These are phyloP conservation scores for Phymanthus crucifer DNA, from an alignment of 92 coral and sea anemone genomes.

Conservation along the genomic window DNA sequence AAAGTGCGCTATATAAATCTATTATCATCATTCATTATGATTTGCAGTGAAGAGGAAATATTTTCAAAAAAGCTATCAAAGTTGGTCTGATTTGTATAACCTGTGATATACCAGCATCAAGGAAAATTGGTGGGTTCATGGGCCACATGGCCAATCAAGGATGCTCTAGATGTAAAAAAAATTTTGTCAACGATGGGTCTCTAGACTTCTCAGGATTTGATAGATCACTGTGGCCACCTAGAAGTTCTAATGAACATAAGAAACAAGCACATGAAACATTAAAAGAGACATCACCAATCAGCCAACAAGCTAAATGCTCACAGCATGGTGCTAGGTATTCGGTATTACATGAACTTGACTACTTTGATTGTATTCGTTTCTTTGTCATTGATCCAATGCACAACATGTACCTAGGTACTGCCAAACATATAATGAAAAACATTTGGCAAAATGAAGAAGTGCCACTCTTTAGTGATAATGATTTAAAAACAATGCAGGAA, in stretches of 20 bases:
- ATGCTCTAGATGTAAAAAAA: slow-evolving; percentile 48
- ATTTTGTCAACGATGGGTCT: slow-evolving; percentile 13
- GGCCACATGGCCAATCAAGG: slow-evolving; percentile 70
- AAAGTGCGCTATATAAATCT: too few relatives aligned
- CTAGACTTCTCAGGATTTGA: slow-evolving; percentile 62
- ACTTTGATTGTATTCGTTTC: slow-evolving; percentile 58
- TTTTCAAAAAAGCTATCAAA: slow-evolving; percentile 31
- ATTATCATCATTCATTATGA: too few relatives aligned
- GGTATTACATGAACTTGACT: slow-evolving; percentile 47
- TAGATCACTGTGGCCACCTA: slow-evolving; percentile 42
- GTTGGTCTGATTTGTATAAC: slow-evolving; percentile 59
- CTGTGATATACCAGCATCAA: slow-evolving; percentile 65
- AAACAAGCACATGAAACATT: slow-evolving; percentile 13
- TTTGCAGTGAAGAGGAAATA: too few relatives aligned
- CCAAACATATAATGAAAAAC: slow-evolving; percentile 53
- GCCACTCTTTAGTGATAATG: slow-evolving; percentile 34
- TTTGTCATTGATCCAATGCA: slow-evolving; percentile 64
- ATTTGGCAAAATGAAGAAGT: slow-evolving; percentile 46
- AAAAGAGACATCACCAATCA: slow-evolving; percentile 30
- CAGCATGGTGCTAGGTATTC: slow-evolving; percentile 61
- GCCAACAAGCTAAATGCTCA: slow-evolving; percentile 45
- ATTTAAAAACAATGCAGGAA: slow-evolving; percentile 44
- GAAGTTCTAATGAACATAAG: too few relatives aligned
- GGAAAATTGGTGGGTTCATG: slow-evolving; percentile 65
- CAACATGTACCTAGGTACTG: slow-evolving; percentile 54